A percentile compares a stretch with the other conserved stretches of the same genome.
These are phyloP conservation scores for Bombycilla garrulus DNA, from an alignment of 2,113 vertebrate genomes.

Conservation along the genomic window DNA sequence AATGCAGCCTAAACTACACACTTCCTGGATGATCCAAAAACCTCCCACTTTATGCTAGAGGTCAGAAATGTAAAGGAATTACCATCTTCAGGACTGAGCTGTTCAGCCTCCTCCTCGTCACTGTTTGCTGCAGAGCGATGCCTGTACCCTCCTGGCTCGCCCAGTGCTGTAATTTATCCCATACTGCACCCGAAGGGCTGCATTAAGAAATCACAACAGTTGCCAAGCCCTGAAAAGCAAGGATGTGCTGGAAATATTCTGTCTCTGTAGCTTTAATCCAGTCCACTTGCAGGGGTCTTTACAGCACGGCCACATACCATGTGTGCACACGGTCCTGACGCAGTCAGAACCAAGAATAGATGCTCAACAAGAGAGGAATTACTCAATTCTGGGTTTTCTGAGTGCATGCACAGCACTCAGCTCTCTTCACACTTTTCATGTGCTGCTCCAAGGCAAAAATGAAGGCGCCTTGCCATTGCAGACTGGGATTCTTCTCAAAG, in stretches of 20 bases:
- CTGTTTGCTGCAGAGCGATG: not conserved
- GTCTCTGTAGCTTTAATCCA: not conserved
- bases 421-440: not conserved
- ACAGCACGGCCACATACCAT: not conserved
- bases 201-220: not conserved
- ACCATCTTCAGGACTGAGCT: not conserved
- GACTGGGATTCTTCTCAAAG: not conserved
- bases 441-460: slow-evolving; percentile 3
- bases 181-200: not conserved
- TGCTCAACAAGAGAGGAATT: not conserved
- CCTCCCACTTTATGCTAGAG: not conserved
- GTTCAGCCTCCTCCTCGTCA: not conserved
- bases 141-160: not conserved
- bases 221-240: not conserved
- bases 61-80: not conserved
- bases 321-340: not conserved
- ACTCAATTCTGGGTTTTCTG: not conserved
- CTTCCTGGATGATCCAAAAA: not conserved
- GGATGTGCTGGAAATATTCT: not conserved
- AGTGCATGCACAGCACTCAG: not conserved
- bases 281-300: not conserved
- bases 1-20: not conserved
- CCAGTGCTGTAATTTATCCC: not conserved
- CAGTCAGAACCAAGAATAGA: not conserved
- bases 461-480: not conserved